Evolutionary conservation across 2,797 vertebrate genomes (phyloP).

Genomic region (Capromys pilorides): DNA sequence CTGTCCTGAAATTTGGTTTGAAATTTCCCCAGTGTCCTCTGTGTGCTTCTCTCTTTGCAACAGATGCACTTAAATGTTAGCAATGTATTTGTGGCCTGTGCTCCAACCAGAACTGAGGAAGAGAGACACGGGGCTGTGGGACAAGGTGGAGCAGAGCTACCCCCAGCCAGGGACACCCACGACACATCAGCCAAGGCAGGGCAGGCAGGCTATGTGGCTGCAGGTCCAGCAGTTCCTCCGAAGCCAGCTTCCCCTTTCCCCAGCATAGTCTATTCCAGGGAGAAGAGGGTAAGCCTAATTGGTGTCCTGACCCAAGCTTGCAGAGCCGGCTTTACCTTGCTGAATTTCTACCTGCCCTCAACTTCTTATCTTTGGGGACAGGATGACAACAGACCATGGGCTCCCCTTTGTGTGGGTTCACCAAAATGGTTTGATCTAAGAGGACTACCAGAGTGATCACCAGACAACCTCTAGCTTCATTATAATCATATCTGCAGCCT

Average conservation of each 20-base stretch:
- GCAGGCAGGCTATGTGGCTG: conserved; percentile 25
- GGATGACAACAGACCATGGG: neutral
- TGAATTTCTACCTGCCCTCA: neutral
- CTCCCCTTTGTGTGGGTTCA: neutral
- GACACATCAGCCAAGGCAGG: neutral
- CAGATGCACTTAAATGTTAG: conserved; percentile 84
- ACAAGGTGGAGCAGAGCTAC: conserved; percentile 15
- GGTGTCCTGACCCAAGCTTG: neutral
- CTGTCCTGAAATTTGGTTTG: conserved; percentile 80
- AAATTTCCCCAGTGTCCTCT: conserved; percentile 78
- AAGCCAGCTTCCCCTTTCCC: neutral
- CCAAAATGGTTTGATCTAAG: neutral
- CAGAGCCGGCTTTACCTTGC: neutral
- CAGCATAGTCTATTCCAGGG: conserved; percentile 20
- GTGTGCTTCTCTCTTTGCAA: conserved; percentile 79
- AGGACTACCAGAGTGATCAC: neutral
- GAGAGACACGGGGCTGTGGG: conserved; percentile 47
- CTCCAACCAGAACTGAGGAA: conserved; percentile 75
- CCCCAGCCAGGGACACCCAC: conserved; percentile 31
- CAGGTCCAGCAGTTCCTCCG: conserved; percentile 60
- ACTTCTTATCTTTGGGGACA: neutral
- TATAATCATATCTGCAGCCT: neutral
- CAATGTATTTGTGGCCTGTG: conserved; percentile 74
- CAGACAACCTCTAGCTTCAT: neutral
- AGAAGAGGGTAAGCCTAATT: conserved; percentile 50